Percentiles rank a stretch among this genome's conserved stretches.
phyloP scores from a whole-genome alignment of 2,888 invertebrate genomes.

The Platycheirus rosarum region DNA sequence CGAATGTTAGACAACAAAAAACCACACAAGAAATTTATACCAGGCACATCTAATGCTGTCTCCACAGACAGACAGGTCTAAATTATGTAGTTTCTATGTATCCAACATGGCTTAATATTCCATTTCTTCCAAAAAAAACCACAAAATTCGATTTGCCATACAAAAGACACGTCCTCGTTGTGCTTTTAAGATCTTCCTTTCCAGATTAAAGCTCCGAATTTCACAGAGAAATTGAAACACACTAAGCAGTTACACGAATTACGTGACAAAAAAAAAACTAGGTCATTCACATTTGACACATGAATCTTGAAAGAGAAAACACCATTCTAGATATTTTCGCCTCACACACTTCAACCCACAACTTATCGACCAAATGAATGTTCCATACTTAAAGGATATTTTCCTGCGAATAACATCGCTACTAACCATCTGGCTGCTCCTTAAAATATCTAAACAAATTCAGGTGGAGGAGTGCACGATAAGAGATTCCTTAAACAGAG shows the following conservation, averaged over 20 bases:
- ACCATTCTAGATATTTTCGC: conserved; percentile 22
- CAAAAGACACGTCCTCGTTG: background rate
- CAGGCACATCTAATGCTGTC: too few species aligned
- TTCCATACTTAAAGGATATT: background rate
- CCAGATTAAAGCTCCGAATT: background rate
- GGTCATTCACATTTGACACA: conserved; percentile 33
- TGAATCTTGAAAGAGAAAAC: conserved; percentile 9
- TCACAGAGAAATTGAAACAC: background rate
- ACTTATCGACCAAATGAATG: conserved; percentile 21
- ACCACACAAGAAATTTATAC: too few species aligned
- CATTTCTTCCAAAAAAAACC: background rate
- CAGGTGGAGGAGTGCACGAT: conserved; percentile 19
- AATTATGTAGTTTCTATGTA: too few species aligned
- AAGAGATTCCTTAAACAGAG: conserved; percentile 22
- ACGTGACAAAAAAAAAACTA: conserved; percentile 25
- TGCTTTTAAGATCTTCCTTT: background rate
- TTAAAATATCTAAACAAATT: conserved; percentile 12
- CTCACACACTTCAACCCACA: background rate
- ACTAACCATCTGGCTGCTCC: conserved; percentile 20
- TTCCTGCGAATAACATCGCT: background rate
- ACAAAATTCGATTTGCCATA: background rate
- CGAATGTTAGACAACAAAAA: too few species aligned
- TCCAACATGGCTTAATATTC: too few species aligned
- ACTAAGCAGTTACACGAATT: background rate
- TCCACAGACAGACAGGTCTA: too few species aligned